Evolutionary conservation across 2,888 invertebrate species (phyloP).

Genomic region (Oligia fasciuncula): DNA sequence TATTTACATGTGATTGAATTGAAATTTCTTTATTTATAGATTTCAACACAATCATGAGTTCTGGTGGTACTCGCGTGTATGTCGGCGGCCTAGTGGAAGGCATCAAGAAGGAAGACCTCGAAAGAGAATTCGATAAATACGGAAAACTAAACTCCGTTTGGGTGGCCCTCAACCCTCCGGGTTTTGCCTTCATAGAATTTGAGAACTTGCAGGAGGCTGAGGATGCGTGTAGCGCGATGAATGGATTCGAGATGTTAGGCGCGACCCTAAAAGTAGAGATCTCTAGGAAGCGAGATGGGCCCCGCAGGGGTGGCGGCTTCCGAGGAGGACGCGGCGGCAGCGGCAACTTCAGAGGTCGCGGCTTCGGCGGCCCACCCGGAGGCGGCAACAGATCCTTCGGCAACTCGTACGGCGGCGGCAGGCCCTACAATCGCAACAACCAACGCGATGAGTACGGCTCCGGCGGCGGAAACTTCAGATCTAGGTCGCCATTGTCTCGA

Average conservation of each 20-base stretch:
- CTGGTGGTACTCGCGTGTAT: slow-evolving; percentile 94
- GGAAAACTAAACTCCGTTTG: slow-evolving; percentile 97
- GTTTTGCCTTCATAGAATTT: slow-evolving; percentile 98
- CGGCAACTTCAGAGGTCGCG: slow-evolving; percentile 87
- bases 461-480: slow-evolving; percentile 89
- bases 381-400: slow-evolving; percentile 88
- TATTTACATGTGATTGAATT: slow-evolving; percentile 47
- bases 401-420: slow-evolving; percentile 89
- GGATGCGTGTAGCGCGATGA: slow-evolving; percentile 96
- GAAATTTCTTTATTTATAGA: slow-evolving; percentile 69
- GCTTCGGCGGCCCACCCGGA: slow-evolving; percentile 87
- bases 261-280: slow-evolving; percentile 96
- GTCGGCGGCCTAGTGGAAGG: slow-evolving; percentile 97
- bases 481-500: slow-evolving; percentile 87
- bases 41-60: slow-evolving; percentile 82
- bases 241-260: slow-evolving; percentile 96
- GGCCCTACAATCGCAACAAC: slow-evolving; percentile 81
- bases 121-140: slow-evolving; percentile 97
- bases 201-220: slow-evolving; percentile 96
- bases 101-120: slow-evolving; percentile 97
- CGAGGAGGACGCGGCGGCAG: slow-evolving; percentile 88
- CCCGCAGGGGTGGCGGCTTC: slow-evolving; percentile 91
- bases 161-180: slow-evolving; percentile 98
- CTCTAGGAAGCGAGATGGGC: slow-evolving; percentile 94
- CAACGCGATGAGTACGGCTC: slow-evolving; percentile 85